Conservation (phyloP, 2,888 invertebrate species). For the Nomada fucata region DNA sequence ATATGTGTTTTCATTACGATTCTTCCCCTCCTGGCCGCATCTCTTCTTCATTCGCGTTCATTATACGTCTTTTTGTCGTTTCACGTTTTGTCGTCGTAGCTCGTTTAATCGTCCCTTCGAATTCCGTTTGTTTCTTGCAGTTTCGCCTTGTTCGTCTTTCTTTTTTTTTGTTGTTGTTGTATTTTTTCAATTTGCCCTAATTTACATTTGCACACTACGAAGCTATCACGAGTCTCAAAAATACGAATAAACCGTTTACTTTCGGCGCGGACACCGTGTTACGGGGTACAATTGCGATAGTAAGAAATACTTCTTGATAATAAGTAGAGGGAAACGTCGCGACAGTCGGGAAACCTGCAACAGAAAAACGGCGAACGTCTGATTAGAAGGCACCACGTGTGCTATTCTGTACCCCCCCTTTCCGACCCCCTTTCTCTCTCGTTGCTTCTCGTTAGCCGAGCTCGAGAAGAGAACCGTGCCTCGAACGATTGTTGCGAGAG, state of each 20-base stretch:
- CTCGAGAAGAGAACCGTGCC: constrained; percentile 7
- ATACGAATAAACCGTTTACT: constrained; percentile 75
- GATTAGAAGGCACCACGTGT: constrained; percentile 27
- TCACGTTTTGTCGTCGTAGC: not conserved
- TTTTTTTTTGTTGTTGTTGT: constrained; percentile 3
- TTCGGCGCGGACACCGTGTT: constrained; percentile 72
- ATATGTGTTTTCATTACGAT: constrained; percentile 39
- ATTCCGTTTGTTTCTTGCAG: not conserved
- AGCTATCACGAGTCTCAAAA: constrained; percentile 80
- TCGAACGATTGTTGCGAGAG: constrained; percentile 20
- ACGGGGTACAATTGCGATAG: constrained; percentile 77
- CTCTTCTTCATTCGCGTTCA: constrained; percentile 13
- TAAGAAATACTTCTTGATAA: constrained; percentile 78
- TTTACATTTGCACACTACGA: constrained; percentile 78
- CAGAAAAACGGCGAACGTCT: constrained; percentile 45
- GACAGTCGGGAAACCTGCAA: constrained; percentile 73
- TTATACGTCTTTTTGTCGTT: constrained; percentile 3
- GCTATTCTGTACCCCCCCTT: not conserved
- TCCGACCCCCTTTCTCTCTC: not conserved
- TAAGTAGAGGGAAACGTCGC: constrained; percentile 79
- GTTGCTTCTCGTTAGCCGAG: not conserved
- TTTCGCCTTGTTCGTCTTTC: not conserved
- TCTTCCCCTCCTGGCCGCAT: constrained; percentile 17
- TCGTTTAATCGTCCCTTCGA: not conserved
- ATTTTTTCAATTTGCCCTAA: constrained; percentile 71